phyloP scores from a whole-genome alignment of 2,888 invertebrate genomes.

The Tuberolachnus salignus region DNA sequence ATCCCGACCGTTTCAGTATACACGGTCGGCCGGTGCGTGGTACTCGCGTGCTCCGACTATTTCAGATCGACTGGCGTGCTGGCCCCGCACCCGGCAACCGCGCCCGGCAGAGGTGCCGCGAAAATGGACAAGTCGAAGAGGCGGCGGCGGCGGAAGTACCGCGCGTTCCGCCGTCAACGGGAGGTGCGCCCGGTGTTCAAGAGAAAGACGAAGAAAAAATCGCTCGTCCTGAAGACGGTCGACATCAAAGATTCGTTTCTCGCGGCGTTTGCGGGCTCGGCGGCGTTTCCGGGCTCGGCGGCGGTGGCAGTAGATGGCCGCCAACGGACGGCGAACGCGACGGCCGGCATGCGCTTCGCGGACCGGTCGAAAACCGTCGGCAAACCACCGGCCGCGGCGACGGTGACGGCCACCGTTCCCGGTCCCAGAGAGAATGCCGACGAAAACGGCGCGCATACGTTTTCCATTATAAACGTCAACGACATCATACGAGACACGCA shows the following conservation, averaged over 20 bases:
- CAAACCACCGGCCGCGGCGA: background rate
- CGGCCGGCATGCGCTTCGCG: background rate
- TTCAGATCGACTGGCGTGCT: conserved; percentile 76
- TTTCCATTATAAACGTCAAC: conserved; percentile 42
- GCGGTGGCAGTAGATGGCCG: background rate
- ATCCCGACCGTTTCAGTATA: conserved; percentile 58
- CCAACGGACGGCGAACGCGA: background rate
- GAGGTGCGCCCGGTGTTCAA: conserved; percentile 1
- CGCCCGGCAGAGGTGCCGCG: background rate
- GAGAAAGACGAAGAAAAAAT: conserved; percentile 22
- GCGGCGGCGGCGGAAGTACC: conserved; percentile 8
- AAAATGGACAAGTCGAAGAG: conserved; percentile 14
- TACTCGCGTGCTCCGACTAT: conserved; percentile 78
- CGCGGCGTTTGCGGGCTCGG: background rate
- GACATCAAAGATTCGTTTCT: conserved; percentile 44
- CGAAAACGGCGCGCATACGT: background rate
- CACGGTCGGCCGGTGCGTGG: conserved; percentile 68
- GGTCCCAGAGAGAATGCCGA: background rate
- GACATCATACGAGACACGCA: conserved; percentile 48
- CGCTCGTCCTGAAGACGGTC: conserved; percentile 5
- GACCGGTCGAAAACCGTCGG: background rate
- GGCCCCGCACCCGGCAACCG: conserved; percentile 60
- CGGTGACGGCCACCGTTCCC: background rate
- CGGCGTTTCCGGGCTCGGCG: background rate
- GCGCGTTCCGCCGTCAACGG: background rate